Evolutionary conservation across 37 sponge, comb jelly and placozoan species (phyloP).

Genomic region (Halichondria panicea): DNA sequence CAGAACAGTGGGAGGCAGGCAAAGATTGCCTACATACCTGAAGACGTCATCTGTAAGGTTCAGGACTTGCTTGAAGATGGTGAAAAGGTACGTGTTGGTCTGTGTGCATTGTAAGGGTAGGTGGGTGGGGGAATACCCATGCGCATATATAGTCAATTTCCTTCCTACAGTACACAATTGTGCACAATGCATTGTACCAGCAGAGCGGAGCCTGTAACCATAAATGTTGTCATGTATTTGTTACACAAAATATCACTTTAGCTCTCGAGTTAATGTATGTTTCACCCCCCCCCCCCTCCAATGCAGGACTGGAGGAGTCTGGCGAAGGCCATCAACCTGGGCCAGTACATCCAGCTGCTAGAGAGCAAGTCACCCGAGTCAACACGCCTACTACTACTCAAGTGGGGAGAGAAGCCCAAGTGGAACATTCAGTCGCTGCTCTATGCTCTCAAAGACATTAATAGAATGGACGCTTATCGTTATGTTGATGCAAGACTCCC

Average conservation of each 20-base stretch:
- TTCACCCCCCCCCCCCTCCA: no score
- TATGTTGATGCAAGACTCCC: slow-evolving; percentile 35
- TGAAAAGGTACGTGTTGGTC: slow-evolving; percentile 35
- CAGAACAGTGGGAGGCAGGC: slow-evolving; percentile 9
- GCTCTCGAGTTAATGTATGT: no score
- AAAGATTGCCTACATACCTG: slow-evolving; percentile 51
- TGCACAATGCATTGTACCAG: no score
- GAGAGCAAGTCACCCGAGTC: slow-evolving; percentile 36
- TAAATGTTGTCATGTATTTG: no score
- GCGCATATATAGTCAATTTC: no score
- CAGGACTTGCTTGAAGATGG: slow-evolving; percentile 57
- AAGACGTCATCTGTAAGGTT: slow-evolving; percentile 19
- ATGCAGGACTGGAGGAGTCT: slow-evolving; percentile 70
- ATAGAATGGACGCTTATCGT: slow-evolving; percentile 50
- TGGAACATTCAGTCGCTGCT: slow-evolving; percentile 64
- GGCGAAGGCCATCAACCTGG: slow-evolving; percentile 35
- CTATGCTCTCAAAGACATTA: slow-evolving; percentile 61
- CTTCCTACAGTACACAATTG: no score
- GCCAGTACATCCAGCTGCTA: slow-evolving; percentile 65
- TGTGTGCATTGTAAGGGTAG: no score
- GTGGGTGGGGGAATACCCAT: no score
- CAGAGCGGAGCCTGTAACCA: no score
- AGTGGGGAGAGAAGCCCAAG: slow-evolving; percentile 74
- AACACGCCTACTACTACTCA: slow-evolving; percentile 50
- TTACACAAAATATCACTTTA: no score